phyloP scores from a whole-genome alignment of 2,113 vertebrate species.

The Tyto alba region DNA sequence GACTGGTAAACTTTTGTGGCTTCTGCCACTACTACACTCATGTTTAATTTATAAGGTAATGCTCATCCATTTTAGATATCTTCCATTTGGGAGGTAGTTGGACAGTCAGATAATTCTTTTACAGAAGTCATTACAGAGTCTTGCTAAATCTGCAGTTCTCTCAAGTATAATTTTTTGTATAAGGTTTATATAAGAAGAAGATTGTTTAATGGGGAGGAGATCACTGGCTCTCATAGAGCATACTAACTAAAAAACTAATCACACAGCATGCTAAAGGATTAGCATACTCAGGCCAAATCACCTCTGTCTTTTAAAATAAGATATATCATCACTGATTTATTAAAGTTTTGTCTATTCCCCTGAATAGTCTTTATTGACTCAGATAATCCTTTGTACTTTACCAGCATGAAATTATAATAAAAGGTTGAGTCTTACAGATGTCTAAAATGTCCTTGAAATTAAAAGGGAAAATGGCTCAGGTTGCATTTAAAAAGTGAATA shows the following conservation, averaged over 20 bases:
- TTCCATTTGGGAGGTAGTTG: not conserved
- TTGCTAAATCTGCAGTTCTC: not conserved
- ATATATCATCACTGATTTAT: conserved; percentile 19
- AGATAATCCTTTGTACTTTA: conserved; percentile 46
- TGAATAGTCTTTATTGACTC: conserved; percentile 55
- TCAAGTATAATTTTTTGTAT: not conserved
- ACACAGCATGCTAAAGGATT: not conserved
- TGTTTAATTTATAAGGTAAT: not conserved
- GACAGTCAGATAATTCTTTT: not conserved
- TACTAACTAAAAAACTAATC: not conserved
- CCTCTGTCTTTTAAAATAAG: conserved; percentile 34
- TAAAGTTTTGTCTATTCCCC: conserved; percentile 38
- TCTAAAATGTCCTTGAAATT: conserved; percentile 66
- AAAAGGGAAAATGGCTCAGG: conserved; percentile 5
- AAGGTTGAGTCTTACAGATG: conserved; percentile 32
- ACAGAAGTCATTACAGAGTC: not conserved
- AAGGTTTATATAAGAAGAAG: not conserved
- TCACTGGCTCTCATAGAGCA: not conserved
- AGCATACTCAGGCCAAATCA: not conserved
- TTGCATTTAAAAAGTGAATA: conserved; percentile 36
- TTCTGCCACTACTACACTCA: not conserved
- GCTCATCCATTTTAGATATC: not conserved
- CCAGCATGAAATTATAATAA: conserved; percentile 56
- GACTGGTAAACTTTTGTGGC: not conserved
- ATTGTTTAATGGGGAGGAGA: not conserved